These are phyloP conservation scores for Gymnoscelis rufifasciata DNA, from an alignment of 2,888 invertebrate genomes.

Conservation along the genomic window DNA sequence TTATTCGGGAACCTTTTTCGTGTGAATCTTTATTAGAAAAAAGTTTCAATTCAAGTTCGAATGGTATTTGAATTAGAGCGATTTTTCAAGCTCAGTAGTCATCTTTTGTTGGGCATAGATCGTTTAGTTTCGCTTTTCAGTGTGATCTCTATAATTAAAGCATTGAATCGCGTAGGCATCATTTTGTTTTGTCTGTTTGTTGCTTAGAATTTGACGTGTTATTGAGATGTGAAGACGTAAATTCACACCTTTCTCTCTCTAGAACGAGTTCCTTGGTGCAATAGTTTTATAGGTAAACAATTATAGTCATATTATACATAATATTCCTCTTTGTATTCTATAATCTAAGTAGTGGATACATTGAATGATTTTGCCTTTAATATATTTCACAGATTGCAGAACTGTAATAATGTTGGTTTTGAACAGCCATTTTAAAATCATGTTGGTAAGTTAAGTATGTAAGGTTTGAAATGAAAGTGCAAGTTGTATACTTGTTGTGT, in stretches of 20 bases:
- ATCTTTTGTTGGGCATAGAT: constrained; percentile 65
- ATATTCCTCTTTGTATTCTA: no score
- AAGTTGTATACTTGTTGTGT: no score
- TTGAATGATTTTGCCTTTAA: no score
- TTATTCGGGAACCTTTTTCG: constrained; percentile 56
- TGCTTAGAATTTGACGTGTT: background rate
- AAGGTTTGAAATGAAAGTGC: no score
- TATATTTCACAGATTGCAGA: no score
- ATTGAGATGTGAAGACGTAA: background rate
- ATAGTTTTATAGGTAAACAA: no score
- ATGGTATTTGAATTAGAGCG: constrained; percentile 70
- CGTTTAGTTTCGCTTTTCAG: constrained; percentile 47
- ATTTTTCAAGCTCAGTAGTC: constrained; percentile 78
- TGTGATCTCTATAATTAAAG: constrained; percentile 54
- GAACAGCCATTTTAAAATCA: no score
- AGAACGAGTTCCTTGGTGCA: no score
- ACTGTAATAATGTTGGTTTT: no score
- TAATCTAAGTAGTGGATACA: no score
- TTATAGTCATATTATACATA: no score
- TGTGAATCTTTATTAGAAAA: constrained; percentile 52
- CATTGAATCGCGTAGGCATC: constrained; percentile 36
- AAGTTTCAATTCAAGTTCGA: constrained; percentile 23
- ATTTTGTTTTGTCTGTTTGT: background rate
- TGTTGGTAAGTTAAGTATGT: no score
- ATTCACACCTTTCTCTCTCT: background rate